Evolutionary conservation across 2,113 vertebrate genomes (phyloP), one percentile per base, ranked within the genome.

Genomic region (Poecilia latipinna): DNA sequence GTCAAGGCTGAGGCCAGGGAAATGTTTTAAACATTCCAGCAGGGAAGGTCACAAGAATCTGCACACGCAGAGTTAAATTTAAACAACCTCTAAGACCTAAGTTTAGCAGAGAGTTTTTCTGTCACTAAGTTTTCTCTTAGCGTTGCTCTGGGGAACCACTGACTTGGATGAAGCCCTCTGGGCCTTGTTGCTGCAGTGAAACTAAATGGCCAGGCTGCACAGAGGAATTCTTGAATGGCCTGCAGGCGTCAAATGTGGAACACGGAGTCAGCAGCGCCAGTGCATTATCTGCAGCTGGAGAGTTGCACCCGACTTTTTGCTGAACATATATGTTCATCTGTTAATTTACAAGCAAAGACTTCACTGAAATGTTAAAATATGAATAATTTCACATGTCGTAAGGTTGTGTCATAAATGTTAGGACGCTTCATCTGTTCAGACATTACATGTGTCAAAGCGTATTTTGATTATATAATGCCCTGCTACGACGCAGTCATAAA

Each of bases 231-330:
- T 67, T 61, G 61, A 83, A 82, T 74, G 75, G 80, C 85, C 82
- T 60, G 78, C 61, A 77, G 88, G 82, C 65, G 48, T 61, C 54
- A 39, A 80, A 88, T 89, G 70, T 88, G 79, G 81, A 83, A 71
- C 80, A 74, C 37, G 7, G 4, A 54, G 22, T 19, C 61, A 67
- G 63, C 75, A 72, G 71, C 82, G 57, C 78, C 67, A 79, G 75
- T 65, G 71, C 29, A 60, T 77, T 64, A 81, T 89, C 82, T 82
- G 22, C 24, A 72, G 63, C 65, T 8, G 31, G 54, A 69, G 51
- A 66, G 19, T 33, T 67, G 62, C 75, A 72, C 60, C 84, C 69
- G 70, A 71, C 67, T 75, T 83, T 61, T 54, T 75, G 75, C 26
- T 71, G 70, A 82, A 71, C 74, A 80, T 78, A 80, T 78, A 82